These are phyloP conservation scores for Dicaeum eximium DNA, from an alignment of 2,113 vertebrate species.

Conservation along the genomic window DNA sequence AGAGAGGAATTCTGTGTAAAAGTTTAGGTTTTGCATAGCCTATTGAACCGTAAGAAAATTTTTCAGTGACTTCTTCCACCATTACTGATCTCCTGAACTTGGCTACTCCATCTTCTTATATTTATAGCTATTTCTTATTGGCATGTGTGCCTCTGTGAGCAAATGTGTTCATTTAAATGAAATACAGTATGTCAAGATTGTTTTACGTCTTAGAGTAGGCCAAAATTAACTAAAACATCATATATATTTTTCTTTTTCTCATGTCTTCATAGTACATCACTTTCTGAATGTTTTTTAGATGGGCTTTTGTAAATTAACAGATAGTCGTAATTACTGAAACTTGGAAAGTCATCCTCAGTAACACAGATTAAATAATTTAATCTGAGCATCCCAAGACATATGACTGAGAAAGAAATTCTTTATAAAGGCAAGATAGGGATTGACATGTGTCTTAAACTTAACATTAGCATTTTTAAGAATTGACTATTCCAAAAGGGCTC, in stretches of 20 bases:
- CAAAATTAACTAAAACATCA: neutral
- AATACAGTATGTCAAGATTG: neutral
- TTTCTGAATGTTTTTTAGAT: neutral
- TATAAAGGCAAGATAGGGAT: neutral
- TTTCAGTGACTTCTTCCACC: neutral
- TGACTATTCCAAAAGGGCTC: neutral
- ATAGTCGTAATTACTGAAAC: neutral
- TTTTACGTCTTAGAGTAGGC: neutral
- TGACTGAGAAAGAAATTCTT: neutral
- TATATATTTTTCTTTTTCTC: neutral
- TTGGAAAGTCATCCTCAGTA: neutral
- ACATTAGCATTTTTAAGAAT: neutral
- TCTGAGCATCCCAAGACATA: neutral
- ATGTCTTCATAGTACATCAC: neutral
- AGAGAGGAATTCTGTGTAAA: neutral
- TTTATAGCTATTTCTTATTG: neutral
- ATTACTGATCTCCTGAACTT: neutral
- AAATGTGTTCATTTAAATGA: neutral
- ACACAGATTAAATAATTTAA: neutral
- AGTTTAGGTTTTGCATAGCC: neutral
- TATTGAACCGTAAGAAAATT: neutral
- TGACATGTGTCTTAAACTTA: neutral
- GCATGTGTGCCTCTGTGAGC: neutral
- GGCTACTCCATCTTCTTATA: neutral
- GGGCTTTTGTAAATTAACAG: neutral